Evolutionary conservation across 2,888 invertebrate genomes (phyloP).

Genomic region (Apotomis capreana): DNA sequence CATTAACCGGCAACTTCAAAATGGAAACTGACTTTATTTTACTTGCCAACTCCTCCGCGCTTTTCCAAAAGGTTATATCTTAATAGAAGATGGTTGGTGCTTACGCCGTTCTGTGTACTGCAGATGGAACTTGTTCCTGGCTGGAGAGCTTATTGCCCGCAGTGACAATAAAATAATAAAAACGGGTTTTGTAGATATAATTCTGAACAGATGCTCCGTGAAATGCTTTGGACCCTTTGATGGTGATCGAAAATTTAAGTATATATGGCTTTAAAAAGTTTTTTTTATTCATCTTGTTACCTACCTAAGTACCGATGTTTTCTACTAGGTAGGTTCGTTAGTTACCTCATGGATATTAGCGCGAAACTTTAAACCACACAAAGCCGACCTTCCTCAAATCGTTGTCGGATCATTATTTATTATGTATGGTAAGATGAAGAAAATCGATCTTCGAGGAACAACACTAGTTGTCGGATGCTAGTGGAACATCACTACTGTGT

Average conservation of each 20-base stretch:
- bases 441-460: too few relatives aligned
- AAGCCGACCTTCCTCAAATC: too few relatives aligned
- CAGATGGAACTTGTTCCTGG: constrained; percentile 17
- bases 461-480: too few relatives aligned
- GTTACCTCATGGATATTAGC: too few relatives aligned
- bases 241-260: background rate
- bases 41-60: constrained; percentile 15
- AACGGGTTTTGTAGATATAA: constrained; percentile 19
- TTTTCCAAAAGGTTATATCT: background rate
- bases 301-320: too few relatives aligned
- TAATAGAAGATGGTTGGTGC: background rate
- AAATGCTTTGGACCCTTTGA: constrained; percentile 3
- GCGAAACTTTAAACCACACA: too few relatives aligned
- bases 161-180: constrained; percentile 35
- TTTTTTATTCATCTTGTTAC: too few relatives aligned
- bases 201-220: constrained; percentile 4
- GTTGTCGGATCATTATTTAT: too few relatives aligned
- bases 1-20: constrained; percentile 39
- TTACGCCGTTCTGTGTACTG: background rate
- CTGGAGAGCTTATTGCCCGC: constrained; percentile 33
- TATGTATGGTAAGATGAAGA: too few relatives aligned
- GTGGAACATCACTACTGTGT: too few relatives aligned
- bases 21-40: constrained; percentile 38
- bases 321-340: too few relatives aligned
- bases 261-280: background rate